Percentiles rank a stretch among this genome's conserved stretches.
These are phyloP conservation scores for Polyploca ridens DNA, from an alignment of 2,888 invertebrate genomes.

Conservation along the genomic window DNA sequence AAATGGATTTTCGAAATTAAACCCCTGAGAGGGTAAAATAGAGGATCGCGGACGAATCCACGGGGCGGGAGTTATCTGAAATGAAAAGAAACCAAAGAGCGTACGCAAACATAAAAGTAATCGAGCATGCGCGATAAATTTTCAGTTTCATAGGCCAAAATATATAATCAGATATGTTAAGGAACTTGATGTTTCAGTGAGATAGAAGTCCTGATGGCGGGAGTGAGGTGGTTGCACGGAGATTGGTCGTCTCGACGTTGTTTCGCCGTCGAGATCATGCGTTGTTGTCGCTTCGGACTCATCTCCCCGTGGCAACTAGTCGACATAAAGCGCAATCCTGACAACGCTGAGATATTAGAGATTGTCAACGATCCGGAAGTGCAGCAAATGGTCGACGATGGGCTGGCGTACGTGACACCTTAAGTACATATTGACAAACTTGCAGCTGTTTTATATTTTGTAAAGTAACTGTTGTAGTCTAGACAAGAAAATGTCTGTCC, in stretches of 20 bases:
- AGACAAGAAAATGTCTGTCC: neutral
- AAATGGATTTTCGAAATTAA: too few species aligned
- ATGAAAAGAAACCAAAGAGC: too few species aligned
- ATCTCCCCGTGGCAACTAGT: constrained; percentile 92
- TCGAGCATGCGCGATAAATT: too few species aligned
- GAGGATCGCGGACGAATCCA: too few species aligned
- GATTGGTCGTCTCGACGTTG: constrained; percentile 87
- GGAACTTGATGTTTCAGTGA: constrained; percentile 64
- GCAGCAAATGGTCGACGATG: constrained; percentile 91
- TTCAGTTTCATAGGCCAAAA: too few species aligned
- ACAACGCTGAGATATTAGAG: constrained; percentile 89
- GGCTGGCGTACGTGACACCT: constrained; percentile 86
- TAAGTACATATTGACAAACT: neutral
- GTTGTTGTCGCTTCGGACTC: constrained; percentile 90
- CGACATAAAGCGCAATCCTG: constrained; percentile 89
- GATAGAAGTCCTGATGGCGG: constrained; percentile 92
- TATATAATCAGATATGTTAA: neutral
- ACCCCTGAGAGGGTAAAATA: too few species aligned
- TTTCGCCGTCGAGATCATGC: constrained; percentile 85
- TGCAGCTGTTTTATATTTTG: constrained; percentile 1
- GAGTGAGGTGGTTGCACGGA: constrained; percentile 90
- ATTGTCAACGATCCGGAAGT: constrained; percentile 88
- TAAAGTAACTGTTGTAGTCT: neutral
- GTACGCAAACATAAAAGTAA: too few species aligned
- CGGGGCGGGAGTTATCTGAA: too few species aligned